A percentile compares a stretch with the other conserved stretches of the same genome.
Evolutionary conservation across 2,113 vertebrate genomes (phyloP).

Genomic region (Anolis sagrei): DNA sequence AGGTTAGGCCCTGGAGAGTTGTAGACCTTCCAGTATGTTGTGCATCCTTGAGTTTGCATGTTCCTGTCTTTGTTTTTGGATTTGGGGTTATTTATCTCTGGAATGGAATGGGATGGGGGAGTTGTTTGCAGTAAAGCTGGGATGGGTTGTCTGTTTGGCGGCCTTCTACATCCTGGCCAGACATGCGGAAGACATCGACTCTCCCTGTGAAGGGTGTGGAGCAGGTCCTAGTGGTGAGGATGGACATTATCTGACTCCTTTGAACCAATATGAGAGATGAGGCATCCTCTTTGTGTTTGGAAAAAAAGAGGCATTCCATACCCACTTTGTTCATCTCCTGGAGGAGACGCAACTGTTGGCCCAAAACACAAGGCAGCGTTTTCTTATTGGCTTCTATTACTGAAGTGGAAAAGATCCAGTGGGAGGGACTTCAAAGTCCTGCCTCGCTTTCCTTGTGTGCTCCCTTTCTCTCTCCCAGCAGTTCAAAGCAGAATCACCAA

Average conservation of each 20-base stretch:
- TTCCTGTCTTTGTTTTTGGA: not conserved
- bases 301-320: not conserved
- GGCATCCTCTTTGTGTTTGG: not conserved
- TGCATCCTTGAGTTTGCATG: not conserved
- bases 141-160: not conserved
- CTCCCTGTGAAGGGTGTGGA: not conserved
- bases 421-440: constrained; percentile 14
- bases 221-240: not conserved
- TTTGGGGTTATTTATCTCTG: not conserved
- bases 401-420: not conserved
- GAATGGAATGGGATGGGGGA: not conserved
- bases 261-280: not conserved
- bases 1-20: not conserved
- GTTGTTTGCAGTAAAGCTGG: not conserved
- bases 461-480: not conserved
- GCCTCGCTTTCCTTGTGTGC: not conserved
- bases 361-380: constrained; percentile 2
- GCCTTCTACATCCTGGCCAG: not conserved
- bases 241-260: not conserved
- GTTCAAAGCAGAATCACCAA: constrained; percentile 22
- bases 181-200: not conserved
- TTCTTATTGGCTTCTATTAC: constrained; percentile 19
- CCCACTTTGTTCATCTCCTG: not conserved
- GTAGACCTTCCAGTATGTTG: not conserved
- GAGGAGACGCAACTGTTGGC: constrained; percentile 12